These are phyloP conservation scores for Chesias legatella DNA, from an alignment of 2,888 invertebrate species.

Conservation along the genomic window DNA sequence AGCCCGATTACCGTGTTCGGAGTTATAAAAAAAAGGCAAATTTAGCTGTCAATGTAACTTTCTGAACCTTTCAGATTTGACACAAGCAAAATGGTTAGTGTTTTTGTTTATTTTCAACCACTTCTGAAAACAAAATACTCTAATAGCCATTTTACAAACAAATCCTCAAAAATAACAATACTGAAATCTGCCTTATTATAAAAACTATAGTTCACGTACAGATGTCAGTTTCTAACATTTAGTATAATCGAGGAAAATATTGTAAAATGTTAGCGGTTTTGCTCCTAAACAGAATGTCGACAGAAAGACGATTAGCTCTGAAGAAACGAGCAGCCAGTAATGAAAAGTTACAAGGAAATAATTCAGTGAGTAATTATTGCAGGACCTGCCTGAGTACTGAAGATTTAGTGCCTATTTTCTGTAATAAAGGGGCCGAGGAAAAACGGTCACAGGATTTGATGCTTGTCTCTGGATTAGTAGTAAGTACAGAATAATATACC, in stretches of 20 bases:
- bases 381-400: constrained; percentile 54
- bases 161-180: background rate
- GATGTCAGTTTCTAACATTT: background rate
- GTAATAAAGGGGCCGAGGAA: constrained; percentile 37
- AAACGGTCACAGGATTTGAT: constrained; percentile 46
- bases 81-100: constrained; percentile 7
- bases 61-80: too few species aligned
- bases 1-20: too few species aligned
- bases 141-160: background rate
- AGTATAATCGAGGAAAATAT: constrained; percentile 2
- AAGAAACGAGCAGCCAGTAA: constrained; percentile 9
- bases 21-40: too few species aligned
- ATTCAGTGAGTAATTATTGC: constrained; percentile 31
- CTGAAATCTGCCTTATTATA: constrained; percentile 1
- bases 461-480: constrained; percentile 51
- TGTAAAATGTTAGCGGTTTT: constrained; percentile 43
- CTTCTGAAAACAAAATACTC: background rate
- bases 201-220: background rate
- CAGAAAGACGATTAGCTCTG: constrained; percentile 22
- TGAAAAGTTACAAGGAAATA: constrained; percentile 3
- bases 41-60: too few species aligned
- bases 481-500: constrained; percentile 2
- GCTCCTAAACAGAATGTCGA: constrained; percentile 39
- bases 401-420: constrained; percentile 47
- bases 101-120: constrained; percentile 12